A percentile compares a stretch with the other conserved stretches of the same genome.
These are phyloP conservation scores for Monarcha castaneiventris DNA, from an alignment of 2,113 vertebrate genomes.

Conservation along the genomic window DNA sequence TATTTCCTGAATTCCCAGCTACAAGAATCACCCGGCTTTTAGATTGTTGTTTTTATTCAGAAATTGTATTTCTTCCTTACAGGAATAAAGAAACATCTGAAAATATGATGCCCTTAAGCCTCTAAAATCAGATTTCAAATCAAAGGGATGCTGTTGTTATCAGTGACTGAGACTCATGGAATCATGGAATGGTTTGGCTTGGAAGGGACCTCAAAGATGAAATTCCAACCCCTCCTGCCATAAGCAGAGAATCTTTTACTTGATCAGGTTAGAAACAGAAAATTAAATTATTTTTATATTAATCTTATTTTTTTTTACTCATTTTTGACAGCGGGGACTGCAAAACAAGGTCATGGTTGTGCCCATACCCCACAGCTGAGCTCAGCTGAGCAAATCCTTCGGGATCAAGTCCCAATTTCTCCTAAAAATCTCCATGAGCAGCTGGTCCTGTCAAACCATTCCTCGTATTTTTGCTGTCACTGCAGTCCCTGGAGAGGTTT, in stretches of 20 bases:
- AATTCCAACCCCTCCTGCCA: not conserved
- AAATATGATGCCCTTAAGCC: not conserved
- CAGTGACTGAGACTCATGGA: too few relatives aligned
- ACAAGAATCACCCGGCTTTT: not conserved
- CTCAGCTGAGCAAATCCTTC: not conserved
- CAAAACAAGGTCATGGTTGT: not conserved
- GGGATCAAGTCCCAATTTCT: not conserved
- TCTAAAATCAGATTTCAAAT: not conserved
- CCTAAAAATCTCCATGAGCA: not conserved
- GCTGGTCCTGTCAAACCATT: not conserved
- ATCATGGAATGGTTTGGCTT: not conserved
- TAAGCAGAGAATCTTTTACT: not conserved
- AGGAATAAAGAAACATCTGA: not conserved
- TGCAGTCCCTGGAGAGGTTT: not conserved
- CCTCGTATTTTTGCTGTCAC: not conserved
- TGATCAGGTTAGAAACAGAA: not conserved
- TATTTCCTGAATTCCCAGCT: not conserved
- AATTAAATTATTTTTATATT: not conserved
- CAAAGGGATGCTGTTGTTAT: not conserved
- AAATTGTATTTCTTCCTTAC: not conserved
- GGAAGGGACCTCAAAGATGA: not conserved
- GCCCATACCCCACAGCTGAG: not conserved
- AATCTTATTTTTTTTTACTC: rapidly evolving
- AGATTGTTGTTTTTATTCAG: not conserved
- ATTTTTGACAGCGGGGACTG: not conserved